phyloP scores from a whole-genome alignment of 2,113 vertebrate species.

The Rhipidura dahli region DNA sequence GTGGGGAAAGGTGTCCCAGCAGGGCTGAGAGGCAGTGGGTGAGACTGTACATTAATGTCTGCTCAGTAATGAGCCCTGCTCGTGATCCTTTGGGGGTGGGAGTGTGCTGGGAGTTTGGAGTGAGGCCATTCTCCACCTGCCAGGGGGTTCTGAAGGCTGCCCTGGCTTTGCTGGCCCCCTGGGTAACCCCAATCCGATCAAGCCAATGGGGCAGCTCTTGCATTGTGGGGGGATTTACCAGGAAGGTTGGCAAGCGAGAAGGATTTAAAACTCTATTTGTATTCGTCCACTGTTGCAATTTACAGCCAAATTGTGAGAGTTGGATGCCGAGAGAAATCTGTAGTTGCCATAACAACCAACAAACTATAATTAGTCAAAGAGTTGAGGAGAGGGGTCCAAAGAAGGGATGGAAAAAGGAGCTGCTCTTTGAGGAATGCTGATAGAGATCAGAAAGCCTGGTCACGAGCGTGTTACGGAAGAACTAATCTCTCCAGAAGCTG shows the following conservation, averaged over 20 bases:
- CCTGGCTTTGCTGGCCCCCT: background rate
- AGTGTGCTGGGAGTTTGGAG: background rate
- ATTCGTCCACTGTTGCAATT: slow-evolving; percentile 40
- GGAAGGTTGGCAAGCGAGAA: background rate
- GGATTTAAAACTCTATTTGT: slow-evolving; percentile 16
- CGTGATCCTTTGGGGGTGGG: background rate
- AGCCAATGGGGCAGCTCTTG: background rate
- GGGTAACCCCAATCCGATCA: background rate
- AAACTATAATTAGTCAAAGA: slow-evolving; percentile 72
- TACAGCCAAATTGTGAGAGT: slow-evolving; percentile 44
- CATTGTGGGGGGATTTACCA: background rate
- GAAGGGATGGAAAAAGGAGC: slow-evolving; percentile 15
- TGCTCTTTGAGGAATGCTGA: background rate
- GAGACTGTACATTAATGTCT: accelerated
- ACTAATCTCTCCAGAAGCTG: slow-evolving; percentile 18
- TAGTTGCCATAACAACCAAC: slow-evolving; percentile 77
- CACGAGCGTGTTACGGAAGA: background rate
- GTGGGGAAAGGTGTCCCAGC: background rate
- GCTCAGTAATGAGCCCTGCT: background rate
- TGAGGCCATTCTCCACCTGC: accelerated
- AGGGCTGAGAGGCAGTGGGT: background rate
- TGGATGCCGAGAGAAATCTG: slow-evolving; percentile 40
- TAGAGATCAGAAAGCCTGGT: slow-evolving; percentile 6
- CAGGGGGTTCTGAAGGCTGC: background rate
- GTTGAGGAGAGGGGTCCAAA: slow-evolving; percentile 49